Conservation (phyloP, 2,888 invertebrate genomes). For the Punctoribates punctum region DNA sequence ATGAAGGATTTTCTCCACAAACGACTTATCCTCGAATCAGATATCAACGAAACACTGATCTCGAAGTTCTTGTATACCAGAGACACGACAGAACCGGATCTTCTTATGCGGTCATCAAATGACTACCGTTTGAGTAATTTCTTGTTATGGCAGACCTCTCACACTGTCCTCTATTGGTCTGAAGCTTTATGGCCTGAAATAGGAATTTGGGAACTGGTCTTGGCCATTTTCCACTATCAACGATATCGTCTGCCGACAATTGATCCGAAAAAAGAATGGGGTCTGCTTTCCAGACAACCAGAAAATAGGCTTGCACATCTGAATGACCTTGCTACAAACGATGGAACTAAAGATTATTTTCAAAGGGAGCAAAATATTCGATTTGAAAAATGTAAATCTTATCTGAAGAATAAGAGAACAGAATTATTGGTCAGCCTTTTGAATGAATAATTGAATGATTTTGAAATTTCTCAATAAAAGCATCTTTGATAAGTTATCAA, state of each 20-base stretch:
- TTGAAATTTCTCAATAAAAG: too few relatives aligned
- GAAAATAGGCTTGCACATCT: too few relatives aligned
- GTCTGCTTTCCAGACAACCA: too few relatives aligned
- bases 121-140: constrained; percentile 92
- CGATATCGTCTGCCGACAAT: background rate
- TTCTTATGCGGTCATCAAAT: constrained; percentile 91
- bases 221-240: constrained; percentile 82
- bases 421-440: too few relatives aligned
- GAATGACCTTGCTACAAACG: too few relatives aligned
- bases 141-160: constrained; percentile 84
- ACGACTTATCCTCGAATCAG: constrained; percentile 62
- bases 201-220: constrained; percentile 81
- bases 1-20: constrained; percentile 67
- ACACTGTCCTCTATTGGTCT: constrained; percentile 79
- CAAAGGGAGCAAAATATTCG: too few relatives aligned
- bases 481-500: too few relatives aligned
- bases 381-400: too few relatives aligned
- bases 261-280: constrained; percentile 12
- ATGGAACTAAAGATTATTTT: too few relatives aligned
- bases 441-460: too few relatives aligned
- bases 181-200: constrained; percentile 95
- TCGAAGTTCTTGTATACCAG: constrained; percentile 72
- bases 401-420: too few relatives aligned
- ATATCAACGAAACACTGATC: constrained; percentile 73
- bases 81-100: constrained; percentile 72